Conservation (phyloP, 2,797 vertebrate species). For the Lepidocolaptes lacrymiger region DNA sequence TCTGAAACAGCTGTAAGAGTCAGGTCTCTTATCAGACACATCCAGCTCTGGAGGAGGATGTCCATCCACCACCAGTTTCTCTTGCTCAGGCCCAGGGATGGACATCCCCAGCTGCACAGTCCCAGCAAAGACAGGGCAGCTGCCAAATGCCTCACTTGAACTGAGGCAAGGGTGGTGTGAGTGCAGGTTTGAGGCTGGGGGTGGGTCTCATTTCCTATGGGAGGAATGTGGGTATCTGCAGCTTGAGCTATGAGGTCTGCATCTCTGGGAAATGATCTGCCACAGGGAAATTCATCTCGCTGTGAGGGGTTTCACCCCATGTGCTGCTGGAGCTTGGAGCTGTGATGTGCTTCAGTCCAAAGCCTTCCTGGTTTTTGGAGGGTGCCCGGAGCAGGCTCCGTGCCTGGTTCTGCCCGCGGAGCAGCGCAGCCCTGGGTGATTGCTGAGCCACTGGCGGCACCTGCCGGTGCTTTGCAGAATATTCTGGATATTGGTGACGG, state of each 20-base stretch:
- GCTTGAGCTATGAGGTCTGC: not conserved
- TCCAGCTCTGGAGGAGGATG: not conserved
- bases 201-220: not conserved
- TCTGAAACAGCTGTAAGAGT: not conserved
- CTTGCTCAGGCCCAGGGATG: not conserved
- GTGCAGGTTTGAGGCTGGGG: not conserved
- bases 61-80: not conserved
- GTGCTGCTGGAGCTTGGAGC: not conserved
- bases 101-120: not conserved
- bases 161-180: not conserved
- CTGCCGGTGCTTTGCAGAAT: conserved; percentile 10
- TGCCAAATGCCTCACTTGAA: not conserved
- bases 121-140: not conserved
- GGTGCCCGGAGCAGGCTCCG: not conserved
- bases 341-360: not conserved
- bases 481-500: not conserved
- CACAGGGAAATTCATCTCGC: rapidly evolving
- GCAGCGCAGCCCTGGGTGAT: not conserved
- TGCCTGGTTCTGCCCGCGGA: not conserved
- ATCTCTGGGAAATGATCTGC: not conserved
- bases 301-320: not conserved
- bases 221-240: not conserved
- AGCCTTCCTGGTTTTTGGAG: not conserved
- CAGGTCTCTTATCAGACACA: not conserved
- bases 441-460: conserved; percentile 42